A percentile compares a stretch with the other conserved stretches of the same genome.
Conservation (phyloP, 2,888 invertebrate species). For the Oscheius onirici region DNA sequence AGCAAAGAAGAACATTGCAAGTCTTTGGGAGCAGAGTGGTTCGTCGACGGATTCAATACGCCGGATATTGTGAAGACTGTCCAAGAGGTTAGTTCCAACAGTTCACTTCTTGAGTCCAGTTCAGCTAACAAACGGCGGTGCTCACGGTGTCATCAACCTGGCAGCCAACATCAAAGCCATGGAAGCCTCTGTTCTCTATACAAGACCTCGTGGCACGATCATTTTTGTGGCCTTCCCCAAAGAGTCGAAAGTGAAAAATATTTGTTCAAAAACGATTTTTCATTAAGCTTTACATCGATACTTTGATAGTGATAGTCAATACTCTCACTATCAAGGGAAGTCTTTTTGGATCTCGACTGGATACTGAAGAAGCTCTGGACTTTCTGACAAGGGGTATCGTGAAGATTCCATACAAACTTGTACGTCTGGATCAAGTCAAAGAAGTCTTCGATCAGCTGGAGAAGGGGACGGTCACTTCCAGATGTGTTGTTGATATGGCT, state of each 20-base stretch:
- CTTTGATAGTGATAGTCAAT: slow-evolving; percentile 44
- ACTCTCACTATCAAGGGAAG: slow-evolving; percentile 50
- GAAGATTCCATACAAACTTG: slow-evolving; percentile 48
- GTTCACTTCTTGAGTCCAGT: background rate
- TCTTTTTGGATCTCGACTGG: slow-evolving; percentile 49
- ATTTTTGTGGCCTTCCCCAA: slow-evolving; percentile 54
- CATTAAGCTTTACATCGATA: slow-evolving; percentile 44
- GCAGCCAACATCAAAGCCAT: slow-evolving; percentile 47
- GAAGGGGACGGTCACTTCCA: slow-evolving; percentile 41
- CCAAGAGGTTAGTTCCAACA: slow-evolving; percentile 3
- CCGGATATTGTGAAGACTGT: slow-evolving; percentile 6
- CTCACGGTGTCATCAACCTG: slow-evolving; percentile 54
- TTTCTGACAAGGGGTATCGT: slow-evolving; percentile 52
- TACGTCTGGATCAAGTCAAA: slow-evolving; percentile 43
- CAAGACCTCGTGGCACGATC: slow-evolving; percentile 49
- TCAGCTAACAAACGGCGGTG: slow-evolving; percentile 51
- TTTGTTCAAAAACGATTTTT: background rate
- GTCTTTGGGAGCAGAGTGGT: slow-evolving; percentile 41
- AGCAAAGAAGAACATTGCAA: slow-evolving; percentile 38
- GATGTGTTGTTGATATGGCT: slow-evolving; percentile 42
- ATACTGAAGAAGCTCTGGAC: slow-evolving; percentile 53
- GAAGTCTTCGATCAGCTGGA: slow-evolving; percentile 38
- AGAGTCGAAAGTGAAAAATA: slow-evolving; percentile 35
- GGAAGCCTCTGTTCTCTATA: slow-evolving; percentile 50
- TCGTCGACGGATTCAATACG: slow-evolving; percentile 36